Percentiles rank a stretch among this genome's conserved stretches.
Conservation (phyloP, 2,113 vertebrate species). For the Scalopus aquaticus region DNA sequence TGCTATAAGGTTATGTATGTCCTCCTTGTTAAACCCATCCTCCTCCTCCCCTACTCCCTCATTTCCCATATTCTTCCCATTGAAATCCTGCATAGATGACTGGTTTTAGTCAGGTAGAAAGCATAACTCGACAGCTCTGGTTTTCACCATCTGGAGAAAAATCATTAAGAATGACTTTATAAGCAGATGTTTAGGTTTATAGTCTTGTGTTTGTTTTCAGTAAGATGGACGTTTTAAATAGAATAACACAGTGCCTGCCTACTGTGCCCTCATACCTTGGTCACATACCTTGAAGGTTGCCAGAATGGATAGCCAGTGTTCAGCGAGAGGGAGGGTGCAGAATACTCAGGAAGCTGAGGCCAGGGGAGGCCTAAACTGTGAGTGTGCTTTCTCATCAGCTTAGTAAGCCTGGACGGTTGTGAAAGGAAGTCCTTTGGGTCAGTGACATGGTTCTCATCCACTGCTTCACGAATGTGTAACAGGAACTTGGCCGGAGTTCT, state of each 20-base stretch:
- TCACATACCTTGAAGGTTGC: neutral
- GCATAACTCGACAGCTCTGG: neutral
- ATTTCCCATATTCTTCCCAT: neutral
- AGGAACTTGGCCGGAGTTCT: neutral
- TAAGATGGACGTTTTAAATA: neutral
- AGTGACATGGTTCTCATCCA: neutral
- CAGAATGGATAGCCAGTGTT: neutral
- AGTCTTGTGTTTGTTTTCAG: neutral
- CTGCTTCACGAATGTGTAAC: neutral
- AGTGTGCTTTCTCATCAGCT: neutral
- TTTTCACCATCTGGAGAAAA: conserved; percentile 30
- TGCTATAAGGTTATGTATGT: neutral
- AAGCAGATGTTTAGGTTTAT: neutral
- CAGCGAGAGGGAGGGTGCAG: neutral
- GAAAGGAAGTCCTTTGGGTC: neutral
- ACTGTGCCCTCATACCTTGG: neutral
- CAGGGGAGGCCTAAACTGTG: neutral
- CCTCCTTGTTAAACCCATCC: neutral
- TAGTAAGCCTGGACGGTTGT: neutral
- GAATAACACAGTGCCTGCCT: neutral
- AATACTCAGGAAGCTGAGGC: neutral
- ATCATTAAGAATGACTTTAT: neutral
- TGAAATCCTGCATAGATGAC: neutral
- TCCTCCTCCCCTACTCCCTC: too few relatives aligned
- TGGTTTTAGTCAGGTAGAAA: neutral